A percentile compares a stretch with the other conserved stretches of the same genome.
phyloP scores from a whole-genome alignment of 2,113 vertebrate species.

The Collichthys lucidus region DNA sequence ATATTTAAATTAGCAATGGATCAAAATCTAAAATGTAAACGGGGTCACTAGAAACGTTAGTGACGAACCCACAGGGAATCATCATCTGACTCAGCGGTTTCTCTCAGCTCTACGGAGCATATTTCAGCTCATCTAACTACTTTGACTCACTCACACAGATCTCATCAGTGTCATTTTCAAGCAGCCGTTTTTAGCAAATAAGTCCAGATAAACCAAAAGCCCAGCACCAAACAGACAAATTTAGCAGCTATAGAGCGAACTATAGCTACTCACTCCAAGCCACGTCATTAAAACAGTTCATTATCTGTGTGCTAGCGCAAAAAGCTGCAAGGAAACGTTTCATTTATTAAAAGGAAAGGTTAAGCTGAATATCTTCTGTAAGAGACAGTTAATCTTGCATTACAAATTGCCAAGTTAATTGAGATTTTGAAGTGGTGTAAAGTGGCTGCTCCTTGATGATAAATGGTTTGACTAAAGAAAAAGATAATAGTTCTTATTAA shows the following conservation, averaged over 20 bases:
- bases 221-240: not conserved
- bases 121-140: not conserved
- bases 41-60: not conserved
- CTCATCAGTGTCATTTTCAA: not conserved
- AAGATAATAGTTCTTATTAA: not conserved
- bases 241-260: not conserved
- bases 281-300: constrained; percentile 46
- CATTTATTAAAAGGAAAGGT: constrained; percentile 8
- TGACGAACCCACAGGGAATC: not conserved
- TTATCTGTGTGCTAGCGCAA: constrained; percentile 8
- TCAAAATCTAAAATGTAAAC: not conserved
- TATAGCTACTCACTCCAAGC: not conserved
- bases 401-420: not conserved
- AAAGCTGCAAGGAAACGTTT: constrained; percentile 8
- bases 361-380: not conserved
- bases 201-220: not conserved
- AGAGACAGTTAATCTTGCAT: not conserved
- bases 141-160: not conserved
- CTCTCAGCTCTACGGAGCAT: not conserved
- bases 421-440: too few relatives aligned
- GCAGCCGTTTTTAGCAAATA: not conserved
- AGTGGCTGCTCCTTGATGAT: not conserved
- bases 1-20: not conserved
- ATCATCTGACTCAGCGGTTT: not conserved
- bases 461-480: not conserved